Percentiles rank a stretch among this genome's conserved stretches.
Conservation (phyloP, 2,888 invertebrate species). For the Lymantria dispar region DNA sequence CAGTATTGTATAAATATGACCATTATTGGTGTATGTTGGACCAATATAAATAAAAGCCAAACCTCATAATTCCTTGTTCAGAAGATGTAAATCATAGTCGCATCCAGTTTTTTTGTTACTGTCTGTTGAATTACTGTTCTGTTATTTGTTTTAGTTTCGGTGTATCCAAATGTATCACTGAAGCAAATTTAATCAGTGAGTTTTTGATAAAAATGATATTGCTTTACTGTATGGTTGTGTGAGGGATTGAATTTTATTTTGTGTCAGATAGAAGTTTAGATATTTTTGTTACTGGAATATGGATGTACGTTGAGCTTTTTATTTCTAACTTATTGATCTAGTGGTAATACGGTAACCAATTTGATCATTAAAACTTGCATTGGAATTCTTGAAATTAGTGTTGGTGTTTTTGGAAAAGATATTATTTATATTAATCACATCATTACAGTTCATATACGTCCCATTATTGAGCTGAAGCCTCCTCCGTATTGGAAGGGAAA, state of each 20-base stretch:
- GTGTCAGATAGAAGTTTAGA: neutral
- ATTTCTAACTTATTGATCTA: no score
- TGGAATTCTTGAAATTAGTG: no score
- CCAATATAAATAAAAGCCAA: slow-evolving; percentile 5
- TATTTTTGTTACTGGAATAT: no score
- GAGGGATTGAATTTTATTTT: neutral
- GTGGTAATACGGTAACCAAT: no score
- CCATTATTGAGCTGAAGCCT: no score
- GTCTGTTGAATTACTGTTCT: slow-evolving; percentile 16
- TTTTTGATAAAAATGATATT: neutral
- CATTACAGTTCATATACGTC: no score
- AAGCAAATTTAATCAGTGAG: neutral
- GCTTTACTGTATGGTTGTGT: neutral
- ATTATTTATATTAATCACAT: no score
- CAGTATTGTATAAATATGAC: neutral
- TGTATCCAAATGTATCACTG: neutral
- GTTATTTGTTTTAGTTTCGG: slow-evolving; percentile 1
- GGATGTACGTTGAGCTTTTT: no score
- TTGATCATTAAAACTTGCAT: no score
- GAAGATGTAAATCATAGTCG: slow-evolving; percentile 34
- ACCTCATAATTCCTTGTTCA: slow-evolving; percentile 46
- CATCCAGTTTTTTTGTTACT: slow-evolving; percentile 20
- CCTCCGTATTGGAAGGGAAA: no score
- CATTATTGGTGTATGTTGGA: neutral
- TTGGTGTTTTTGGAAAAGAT: no score